Evolutionary conservation across 2,113 vertebrate species (phyloP), one percentile per base, ranked within the genome.

Genomic region (Ciconia maguari): DNA sequence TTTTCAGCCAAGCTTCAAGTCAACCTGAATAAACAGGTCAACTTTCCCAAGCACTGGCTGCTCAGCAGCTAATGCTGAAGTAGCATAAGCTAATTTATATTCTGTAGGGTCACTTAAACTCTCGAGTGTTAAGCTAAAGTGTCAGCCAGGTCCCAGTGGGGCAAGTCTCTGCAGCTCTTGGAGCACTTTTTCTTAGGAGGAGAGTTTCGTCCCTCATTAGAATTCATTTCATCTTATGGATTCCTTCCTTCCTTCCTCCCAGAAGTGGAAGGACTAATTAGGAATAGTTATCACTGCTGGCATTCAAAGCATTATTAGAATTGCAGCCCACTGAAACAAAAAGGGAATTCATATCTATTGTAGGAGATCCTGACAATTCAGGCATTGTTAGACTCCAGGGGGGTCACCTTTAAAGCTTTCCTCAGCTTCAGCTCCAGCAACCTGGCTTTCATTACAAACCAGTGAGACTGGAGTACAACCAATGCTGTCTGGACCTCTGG

Each of bases 31-130:
- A 93, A 95, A 76, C 60, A 83, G 95, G 87, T 94, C 91, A 96
- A 32, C 62, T 77, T 95, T 66, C 29, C 64, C 38, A 62, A 70
- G 82, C 16, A 21, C n/a, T 65, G 44, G 30, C 74, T 79, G 54
- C 66, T 80, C 69, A 84, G 77, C 61, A 94, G 80, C 61, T 91
- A 74, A 81, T 15, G n/a, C 51, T 90, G 81, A 87, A 84, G 70
- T 32, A 85, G 84, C 78, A 88, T 55, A 91, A 87, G 51, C 71
- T 93, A 93, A 94, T 93, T 95, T 86, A 83, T 83, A 95, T 95
- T 95, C 91, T 90, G 93, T 55, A 93, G 38, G 89, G 94, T 93
- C 89, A 88, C 58, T 92, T 88, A 83, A 89, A 92, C 93, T 72
- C 92, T 91, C 0, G 0, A 94, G 66, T 85, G 81, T 66, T 95